Evolutionary conservation across 1,140 invertebrate species (phyloP), one percentile per base, ranked within the genome.

Genomic region (Calephelis virginiensis): DNA sequence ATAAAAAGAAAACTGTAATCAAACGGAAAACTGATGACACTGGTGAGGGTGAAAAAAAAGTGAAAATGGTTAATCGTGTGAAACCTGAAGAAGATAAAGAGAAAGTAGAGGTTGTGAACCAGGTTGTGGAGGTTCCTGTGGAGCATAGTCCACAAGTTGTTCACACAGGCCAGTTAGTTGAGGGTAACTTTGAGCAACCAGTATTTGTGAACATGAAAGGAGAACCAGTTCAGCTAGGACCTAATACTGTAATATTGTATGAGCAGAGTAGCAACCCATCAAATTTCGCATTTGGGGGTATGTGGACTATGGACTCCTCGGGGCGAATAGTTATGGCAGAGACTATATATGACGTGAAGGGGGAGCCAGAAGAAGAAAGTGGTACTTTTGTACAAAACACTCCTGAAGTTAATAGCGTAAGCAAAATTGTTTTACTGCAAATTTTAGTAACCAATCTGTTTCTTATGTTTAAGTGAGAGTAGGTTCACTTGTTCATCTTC

Each of bases 281-380:
- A 0, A 91, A 91, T 70, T 90, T 90, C 67, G 81, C 89, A 0
- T 92, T 91, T 65, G 86, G 87, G 8, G 87, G 87, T 0, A 92
- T 90, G 83, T 89, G 90, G 85, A 86, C 90, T 3, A 87, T 92
- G 85, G 91, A 92, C 60, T 80, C 82, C 0, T 82, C 88, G 0
- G 89, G 91, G 6, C 70, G 91, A 6, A 90, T 92, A 28, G 87
- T 92, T 1, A 91, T 91, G 86, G 85, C 90, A 0, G 90, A 92
- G 59, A 88, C 89, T 0, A 90, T 92, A 38, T 92, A 92, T 67
- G 89, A 92, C 66, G 90, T 92, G 9, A 92, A 92, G 71, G 86
- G 87, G 7, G 90, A 90, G 60, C 87, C 87, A 0, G 89, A 92
- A 10, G 85, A 90, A 38, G 86, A 90, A 69, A 75, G 76, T 13